Evolutionary conservation across 2,113 vertebrate species (phyloP).

Genomic region (Tyto alba): DNA sequence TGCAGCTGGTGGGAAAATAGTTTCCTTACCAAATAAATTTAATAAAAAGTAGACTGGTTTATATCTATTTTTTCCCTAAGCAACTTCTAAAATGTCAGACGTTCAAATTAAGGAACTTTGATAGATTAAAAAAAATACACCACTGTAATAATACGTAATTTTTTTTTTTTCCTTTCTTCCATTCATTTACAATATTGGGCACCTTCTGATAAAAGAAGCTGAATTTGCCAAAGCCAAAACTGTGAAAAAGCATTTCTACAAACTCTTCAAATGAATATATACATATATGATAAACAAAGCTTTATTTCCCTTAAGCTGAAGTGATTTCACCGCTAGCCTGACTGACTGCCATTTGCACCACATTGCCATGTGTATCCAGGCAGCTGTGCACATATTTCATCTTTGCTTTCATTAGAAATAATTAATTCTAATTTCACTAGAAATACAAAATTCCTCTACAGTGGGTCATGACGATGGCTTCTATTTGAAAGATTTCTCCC

Average conservation of each 20-base stretch:
- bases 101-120: neutral
- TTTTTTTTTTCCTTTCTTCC: neutral
- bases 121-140: neutral
- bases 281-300: neutral
- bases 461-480: neutral
- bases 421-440: neutral
- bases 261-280: neutral
- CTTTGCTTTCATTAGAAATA: neutral
- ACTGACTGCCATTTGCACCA: neutral
- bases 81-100: neutral
- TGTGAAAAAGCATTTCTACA: neutral
- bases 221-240: neutral
- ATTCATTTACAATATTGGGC: neutral
- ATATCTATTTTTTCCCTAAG: neutral
- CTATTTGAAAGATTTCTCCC: neutral
- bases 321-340: neutral
- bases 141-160: neutral
- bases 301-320: neutral
- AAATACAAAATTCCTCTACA: neutral
- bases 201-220: neutral
- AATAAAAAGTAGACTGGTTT: conserved; percentile 18
- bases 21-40: conserved; percentile 25
- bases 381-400: neutral
- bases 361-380: neutral
- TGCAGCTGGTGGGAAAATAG: conserved; percentile 31